Conservation (phyloP, 1,140 invertebrate species). For the Centruroides sculpturatus region DNA sequence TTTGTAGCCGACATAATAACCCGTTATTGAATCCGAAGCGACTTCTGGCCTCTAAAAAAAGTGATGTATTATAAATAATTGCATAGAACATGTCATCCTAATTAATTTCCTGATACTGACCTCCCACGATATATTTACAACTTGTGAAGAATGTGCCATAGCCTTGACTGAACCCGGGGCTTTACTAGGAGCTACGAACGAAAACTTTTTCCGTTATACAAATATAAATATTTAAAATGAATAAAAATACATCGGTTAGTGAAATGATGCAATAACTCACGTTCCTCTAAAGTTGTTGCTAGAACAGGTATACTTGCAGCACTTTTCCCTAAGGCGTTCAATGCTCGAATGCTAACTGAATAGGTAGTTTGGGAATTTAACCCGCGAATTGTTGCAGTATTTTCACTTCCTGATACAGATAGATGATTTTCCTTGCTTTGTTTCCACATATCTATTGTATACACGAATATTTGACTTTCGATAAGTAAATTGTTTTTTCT, state of each 20-base stretch:
- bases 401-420: constrained; percentile 1
- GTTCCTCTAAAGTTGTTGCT: constrained; percentile 85
- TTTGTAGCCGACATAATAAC: too few species aligned
- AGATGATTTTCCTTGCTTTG: background rate
- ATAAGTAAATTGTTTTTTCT: too few species aligned
- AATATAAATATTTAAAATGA: too few species aligned
- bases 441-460: too few species aligned
- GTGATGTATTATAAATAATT: too few species aligned
- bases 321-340: constrained; percentile 83
- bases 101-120: constrained; percentile 4
- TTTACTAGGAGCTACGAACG: constrained; percentile 8
- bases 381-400: constrained; percentile 5
- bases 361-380: constrained; percentile 80
- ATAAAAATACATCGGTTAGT: too few species aligned
- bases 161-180: constrained; percentile 8
- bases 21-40: too few species aligned
- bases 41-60: too few species aligned
- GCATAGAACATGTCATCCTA: too few species aligned
- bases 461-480: too few species aligned
- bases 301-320: constrained; percentile 83
- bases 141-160: constrained; percentile 5
- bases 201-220: background rate
- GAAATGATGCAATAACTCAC: constrained; percentile 22
- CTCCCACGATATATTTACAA: constrained; percentile 11
- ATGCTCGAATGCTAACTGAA: constrained; percentile 77